Percentiles rank a stretch among this genome's conserved stretches.
These are phyloP conservation scores for Tenualosa thibaudeaui DNA, from an alignment of 2,797 vertebrate species.

Conservation along the genomic window DNA sequence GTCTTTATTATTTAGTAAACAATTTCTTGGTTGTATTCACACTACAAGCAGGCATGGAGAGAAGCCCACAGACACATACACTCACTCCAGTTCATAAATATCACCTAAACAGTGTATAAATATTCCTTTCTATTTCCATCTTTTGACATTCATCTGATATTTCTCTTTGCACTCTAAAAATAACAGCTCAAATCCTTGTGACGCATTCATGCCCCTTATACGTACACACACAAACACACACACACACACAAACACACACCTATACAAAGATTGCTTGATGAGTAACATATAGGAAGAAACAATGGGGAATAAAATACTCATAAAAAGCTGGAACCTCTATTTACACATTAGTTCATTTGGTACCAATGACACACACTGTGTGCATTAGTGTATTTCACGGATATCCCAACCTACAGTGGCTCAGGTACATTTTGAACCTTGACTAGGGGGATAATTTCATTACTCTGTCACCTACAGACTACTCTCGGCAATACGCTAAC, in stretches of 20 bases:
- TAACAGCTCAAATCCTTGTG: constrained; percentile 61
- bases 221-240: background rate
- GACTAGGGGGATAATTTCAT: constrained; percentile 4
- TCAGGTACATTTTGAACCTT: background rate
- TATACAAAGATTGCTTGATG: constrained; percentile 61
- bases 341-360: constrained; percentile 59
- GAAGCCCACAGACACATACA: constrained; percentile 49
- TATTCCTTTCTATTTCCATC: constrained; percentile 72
- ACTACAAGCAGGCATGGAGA: constrained; percentile 56
- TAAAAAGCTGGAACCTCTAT: constrained; percentile 63
- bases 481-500: background rate
- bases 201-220: constrained; percentile 44
- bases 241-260: constrained; percentile 45
- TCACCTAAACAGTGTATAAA: constrained; percentile 75
- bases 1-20: constrained; percentile 78
- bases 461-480: background rate
- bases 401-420: constrained; percentile 11
- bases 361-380: constrained; percentile 15
- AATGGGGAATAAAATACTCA: constrained; percentile 45
- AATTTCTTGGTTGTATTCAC: constrained; percentile 66
- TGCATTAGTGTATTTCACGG: constrained; percentile 23
- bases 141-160: constrained; percentile 66
- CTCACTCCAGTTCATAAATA: constrained; percentile 70
- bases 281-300: constrained; percentile 52
- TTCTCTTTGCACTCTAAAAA: constrained; percentile 61